Evolutionary conservation across 2,113 vertebrate genomes (phyloP).

Genomic region (Neolamprologus devosi): DNA sequence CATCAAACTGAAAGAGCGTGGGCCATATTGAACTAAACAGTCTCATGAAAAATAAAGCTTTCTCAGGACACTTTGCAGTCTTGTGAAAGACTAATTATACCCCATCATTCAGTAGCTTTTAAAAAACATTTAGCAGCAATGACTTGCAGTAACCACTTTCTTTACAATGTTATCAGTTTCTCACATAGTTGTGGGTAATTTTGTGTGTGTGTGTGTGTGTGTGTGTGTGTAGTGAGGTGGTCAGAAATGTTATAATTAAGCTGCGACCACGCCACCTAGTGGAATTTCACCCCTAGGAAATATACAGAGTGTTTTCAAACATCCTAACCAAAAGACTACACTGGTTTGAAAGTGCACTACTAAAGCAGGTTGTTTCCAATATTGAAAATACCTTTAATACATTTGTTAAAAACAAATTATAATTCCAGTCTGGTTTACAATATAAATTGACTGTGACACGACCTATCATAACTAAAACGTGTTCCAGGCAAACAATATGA

Average conservation of each 20-base stretch:
- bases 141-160: background rate
- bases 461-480: background rate
- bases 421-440: background rate
- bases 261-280: background rate
- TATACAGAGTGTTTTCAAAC: background rate
- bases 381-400: background rate
- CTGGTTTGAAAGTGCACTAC: rapidly evolving
- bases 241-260: background rate
- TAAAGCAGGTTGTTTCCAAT: rapidly evolving
- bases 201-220: rapidly evolving
- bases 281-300: background rate
- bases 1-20: background rate
- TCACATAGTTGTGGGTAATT: background rate
- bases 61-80: background rate
- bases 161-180: background rate
- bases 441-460: background rate
- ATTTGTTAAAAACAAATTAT: background rate
- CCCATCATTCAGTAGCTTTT: background rate
- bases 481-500: background rate
- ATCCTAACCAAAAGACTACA: background rate
- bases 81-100: background rate
- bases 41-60: background rate
- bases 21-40: background rate
- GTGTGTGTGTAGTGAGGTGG: background rate
- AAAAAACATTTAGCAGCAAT: background rate